Evolutionary conservation across 2,113 vertebrate genomes (phyloP).

Genomic region (Brachyhypopomus occidentalis): DNA sequence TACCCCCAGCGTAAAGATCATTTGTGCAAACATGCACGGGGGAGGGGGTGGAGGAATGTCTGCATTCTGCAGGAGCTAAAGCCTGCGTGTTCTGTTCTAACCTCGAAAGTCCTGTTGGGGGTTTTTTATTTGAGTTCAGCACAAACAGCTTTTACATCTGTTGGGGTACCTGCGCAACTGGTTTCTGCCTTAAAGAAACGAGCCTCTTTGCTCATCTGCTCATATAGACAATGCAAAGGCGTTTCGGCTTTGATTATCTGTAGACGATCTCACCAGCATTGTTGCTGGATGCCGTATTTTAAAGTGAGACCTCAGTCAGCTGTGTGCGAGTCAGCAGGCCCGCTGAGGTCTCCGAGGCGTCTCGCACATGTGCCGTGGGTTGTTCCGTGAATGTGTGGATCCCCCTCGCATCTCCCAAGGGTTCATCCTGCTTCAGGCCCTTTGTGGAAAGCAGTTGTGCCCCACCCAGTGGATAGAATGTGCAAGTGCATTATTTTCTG

Average conservation of each 20-base stretch:
- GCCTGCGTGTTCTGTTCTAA: neutral
- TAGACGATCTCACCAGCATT: neutral
- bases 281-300: too few species aligned
- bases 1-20: conserved; percentile 24
- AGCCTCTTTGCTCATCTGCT: neutral
- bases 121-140: neutral
- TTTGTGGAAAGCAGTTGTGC: conserved; percentile 3
- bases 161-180: neutral
- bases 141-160: neutral
- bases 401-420: conserved; percentile 13
- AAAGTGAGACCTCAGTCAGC: too few species aligned
- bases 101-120: too few species aligned
- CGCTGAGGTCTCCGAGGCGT: neutral
- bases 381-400: neutral
- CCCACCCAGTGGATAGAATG: conserved; percentile 36
- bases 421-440: conserved; percentile 12
- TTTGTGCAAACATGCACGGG: conserved; percentile 42
- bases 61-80: neutral
- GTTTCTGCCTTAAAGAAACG: neutral
- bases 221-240: neutral
- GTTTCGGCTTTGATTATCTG: neutral
- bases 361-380: neutral
- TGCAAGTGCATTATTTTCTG: neutral
- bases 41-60: conserved; percentile 38
- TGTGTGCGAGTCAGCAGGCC: neutral